Base-by-base conservation (phyloP, 2,113 vertebrate species). In the Actenoides lindsayi region DNA sequence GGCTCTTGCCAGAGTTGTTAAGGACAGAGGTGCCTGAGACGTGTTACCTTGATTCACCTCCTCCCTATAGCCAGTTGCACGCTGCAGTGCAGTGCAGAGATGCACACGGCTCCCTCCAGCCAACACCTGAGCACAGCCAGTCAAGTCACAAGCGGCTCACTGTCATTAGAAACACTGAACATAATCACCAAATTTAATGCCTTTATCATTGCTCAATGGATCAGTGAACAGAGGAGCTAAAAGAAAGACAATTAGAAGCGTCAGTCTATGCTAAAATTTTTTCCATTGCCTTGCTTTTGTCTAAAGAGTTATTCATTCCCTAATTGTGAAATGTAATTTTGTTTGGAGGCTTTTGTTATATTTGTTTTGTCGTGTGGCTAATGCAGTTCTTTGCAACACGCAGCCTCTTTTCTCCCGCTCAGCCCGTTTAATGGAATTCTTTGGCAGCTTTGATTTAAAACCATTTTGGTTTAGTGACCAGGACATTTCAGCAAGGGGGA, bases 171-270 rank as follows among this genome's bases (percentile, higher is more conserved):
- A 97, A 94, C 93, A 87, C 87, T 84, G 95, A 94, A 89, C 88
- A 95, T 98, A 97, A 98, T 98, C 96, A 95, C 93, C 88, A 96
- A 97, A 97, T 97, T 96, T 97, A 98, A 97, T 97, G 95, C 96
- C 93, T 97, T 97, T 97, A 98, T 98, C 96, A 95, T 92, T 87
- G 92, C 90, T 97, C 76, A 96, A 96, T 97, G 95, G 95, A 97
- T 98, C 97, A 97, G 87, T 96, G 97, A 97, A 94, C 95, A 97
- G 92, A 94, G 78, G 85, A 93, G 93, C 95, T 93, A 76, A 92
- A 96, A 94, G 95, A 95, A 97, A 97, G 97, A 97, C 97, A 97
- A 97, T 97, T 98, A 97, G 89, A 94, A 94, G 54, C n/a, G 0
- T 95, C 88, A 57, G 73, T 74, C 94, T 95, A 80, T 50, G 94